phyloP scores from a whole-genome alignment of 2,113 vertebrate species.

The Mastomys coucha region DNA sequence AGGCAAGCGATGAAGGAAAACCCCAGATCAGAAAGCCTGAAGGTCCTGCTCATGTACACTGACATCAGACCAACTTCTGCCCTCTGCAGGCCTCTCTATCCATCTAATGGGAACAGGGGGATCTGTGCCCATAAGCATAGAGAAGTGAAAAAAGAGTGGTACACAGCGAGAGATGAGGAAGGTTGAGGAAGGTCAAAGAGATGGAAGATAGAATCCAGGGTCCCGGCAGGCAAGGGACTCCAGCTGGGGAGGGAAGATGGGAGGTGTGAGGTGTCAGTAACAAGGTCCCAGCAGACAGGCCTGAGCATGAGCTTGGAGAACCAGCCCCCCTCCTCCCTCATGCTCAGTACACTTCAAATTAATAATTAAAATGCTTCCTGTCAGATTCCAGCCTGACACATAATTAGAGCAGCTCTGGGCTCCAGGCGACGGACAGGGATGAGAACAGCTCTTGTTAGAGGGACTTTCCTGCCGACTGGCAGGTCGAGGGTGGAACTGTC shows the following conservation, averaged over 20 bases:
- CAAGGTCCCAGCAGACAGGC: slow-evolving; percentile 70
- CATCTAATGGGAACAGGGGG: background rate
- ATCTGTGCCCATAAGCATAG: background rate
- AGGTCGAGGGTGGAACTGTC: background rate
- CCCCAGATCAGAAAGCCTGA: background rate
- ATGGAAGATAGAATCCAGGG: background rate
- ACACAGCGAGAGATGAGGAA: background rate
- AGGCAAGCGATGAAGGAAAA: background rate
- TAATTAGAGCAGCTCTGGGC: slow-evolving; percentile 38
- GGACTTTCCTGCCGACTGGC: slow-evolving; percentile 17
- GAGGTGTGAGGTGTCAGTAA: slow-evolving; percentile 65
- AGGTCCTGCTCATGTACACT: background rate
- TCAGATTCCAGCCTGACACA: slow-evolving; percentile 25
- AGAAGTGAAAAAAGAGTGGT: background rate
- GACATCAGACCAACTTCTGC: background rate
- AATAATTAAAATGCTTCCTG: slow-evolving; percentile 83
- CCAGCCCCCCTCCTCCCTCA: slow-evolving; percentile 54
- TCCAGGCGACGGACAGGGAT: accelerated
- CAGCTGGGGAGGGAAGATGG: background rate
- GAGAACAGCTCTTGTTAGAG: slow-evolving; percentile 61
- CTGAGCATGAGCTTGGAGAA: slow-evolving; percentile 55
- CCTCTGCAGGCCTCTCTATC: background rate
- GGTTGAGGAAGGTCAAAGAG: background rate
- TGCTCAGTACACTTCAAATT: slow-evolving; percentile 82
- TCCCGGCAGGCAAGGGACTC: background rate